These are phyloP conservation scores for Cerastoderma edule DNA, from an alignment of 2,888 invertebrate genomes.

Conservation along the genomic window DNA sequence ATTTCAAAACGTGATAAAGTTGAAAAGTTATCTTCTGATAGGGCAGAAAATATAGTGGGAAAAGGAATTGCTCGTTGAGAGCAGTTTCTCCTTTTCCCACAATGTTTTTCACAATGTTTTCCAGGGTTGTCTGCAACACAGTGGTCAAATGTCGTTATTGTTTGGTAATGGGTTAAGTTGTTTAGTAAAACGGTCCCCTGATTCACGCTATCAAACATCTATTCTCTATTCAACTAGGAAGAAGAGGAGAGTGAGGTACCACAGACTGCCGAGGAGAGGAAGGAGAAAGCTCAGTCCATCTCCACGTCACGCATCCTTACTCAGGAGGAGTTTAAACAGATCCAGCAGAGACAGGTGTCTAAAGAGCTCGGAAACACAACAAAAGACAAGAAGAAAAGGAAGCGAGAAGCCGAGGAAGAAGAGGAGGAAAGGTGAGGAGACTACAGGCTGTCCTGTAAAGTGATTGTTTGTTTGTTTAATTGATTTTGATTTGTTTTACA, in stretches of 20 bases:
- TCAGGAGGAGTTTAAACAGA: conserved; percentile 96
- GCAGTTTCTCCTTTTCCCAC: no score
- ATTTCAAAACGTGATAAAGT: no score
- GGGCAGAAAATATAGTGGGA: no score
- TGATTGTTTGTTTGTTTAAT: no score
- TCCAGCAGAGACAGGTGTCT: conserved; percentile 86
- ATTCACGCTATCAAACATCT: no score
- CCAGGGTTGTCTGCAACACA: no score
- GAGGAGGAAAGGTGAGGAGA: conserved; percentile 48
- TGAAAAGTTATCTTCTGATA: no score
- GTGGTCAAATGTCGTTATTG: no score
- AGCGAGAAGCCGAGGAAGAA: conserved; percentile 53
- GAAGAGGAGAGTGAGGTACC: conserved; percentile 52
- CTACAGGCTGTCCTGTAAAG: neutral
- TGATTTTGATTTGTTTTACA: neutral
- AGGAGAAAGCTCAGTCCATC: conserved; percentile 82
- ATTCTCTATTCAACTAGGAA: conserved; percentile 28
- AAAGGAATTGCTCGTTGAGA: no score
- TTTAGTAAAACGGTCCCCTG: no score
- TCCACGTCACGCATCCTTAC: conserved; percentile 90
- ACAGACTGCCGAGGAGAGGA: conserved; percentile 68
- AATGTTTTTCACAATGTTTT: no score
- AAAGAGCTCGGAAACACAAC: conserved; percentile 70
- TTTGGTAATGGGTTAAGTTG: no score
- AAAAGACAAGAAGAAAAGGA: conserved; percentile 66